Evolutionary conservation across 2,113 vertebrate species (phyloP).

Genomic region (Myotis brandtii): DNA sequence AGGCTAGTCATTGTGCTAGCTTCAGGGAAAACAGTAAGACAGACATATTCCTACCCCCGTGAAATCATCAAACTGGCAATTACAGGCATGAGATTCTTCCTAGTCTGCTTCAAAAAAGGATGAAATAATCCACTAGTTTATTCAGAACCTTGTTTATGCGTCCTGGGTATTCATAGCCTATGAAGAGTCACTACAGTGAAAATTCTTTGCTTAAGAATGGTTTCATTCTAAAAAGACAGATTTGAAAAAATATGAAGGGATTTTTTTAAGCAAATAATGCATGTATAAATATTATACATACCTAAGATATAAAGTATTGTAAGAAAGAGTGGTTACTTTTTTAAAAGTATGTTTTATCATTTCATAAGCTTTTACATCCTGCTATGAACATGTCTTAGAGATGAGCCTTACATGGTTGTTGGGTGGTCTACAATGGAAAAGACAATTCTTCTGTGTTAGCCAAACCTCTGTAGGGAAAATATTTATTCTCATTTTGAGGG

Average conservation of each 20-base stretch:
- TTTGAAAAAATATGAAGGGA: not conserved
- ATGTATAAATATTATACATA: not conserved
- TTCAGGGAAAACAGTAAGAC: not conserved
- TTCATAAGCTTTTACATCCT: not conserved
- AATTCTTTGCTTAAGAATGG: not conserved
- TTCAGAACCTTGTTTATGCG: not conserved
- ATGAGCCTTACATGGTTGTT: not conserved
- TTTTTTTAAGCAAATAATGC: not conserved
- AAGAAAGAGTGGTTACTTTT: not conserved
- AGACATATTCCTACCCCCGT: not conserved
- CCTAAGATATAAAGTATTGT: not conserved
- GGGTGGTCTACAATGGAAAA: not conserved
- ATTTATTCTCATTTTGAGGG: not conserved
- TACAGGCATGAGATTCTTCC: not conserved
- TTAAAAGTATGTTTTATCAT: not conserved
- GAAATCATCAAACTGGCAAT: not conserved
- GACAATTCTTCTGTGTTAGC: not conserved
- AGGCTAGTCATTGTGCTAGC: not conserved
- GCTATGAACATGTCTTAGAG: not conserved
- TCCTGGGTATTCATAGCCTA: not conserved
- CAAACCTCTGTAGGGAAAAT: not conserved
- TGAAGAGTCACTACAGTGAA: conserved; percentile 22
- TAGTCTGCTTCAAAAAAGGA: conserved; percentile 27
- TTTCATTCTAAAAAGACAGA: conserved; percentile 35
- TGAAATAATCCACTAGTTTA: not conserved